Evolutionary conservation across 2,888 invertebrate species (phyloP), one percentile per base, ranked within the genome.

Genomic region (Drosophila limbata): DNA sequence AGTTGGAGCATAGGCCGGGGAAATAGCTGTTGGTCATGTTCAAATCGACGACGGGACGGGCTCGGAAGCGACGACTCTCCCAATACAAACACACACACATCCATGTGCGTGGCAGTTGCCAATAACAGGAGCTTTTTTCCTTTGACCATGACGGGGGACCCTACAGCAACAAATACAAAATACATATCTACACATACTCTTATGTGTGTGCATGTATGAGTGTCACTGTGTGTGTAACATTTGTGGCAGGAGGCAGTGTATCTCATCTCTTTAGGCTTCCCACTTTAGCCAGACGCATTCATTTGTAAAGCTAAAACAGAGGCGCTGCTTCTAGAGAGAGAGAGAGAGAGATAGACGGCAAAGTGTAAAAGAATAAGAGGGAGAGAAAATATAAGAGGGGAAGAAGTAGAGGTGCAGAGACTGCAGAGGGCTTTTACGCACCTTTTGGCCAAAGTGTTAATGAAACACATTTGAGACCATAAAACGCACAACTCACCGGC

Each of bases 61-160:
- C 21, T 25, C 21, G 4, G 35, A 5, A n/a, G n/a, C 8, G 37
- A 8, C 9, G 31, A 47, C 15, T 45, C 13, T 28, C 25, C 47
- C 37, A 57, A 47, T 17, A 47, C 47, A 57, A 48, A 57, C 33
- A 57, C 47, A 61, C 59, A 67, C 61, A 63, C 62, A 63, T 51
- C 62, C 4, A 4, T 39, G 19, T 35, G 53, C 42, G 61, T 75
- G 69, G 44, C 69, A 85, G 84, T 89, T 84, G 89, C 84, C 87
- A 89, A 89, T 83, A 83, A 88, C 89, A 88, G 83, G 84, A 80
- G 73, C 88, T 86, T 84, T 88, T 83, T 83, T 85, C 89, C 83
- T 84, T 84, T 84, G 83, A 88, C 89, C 83, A 73, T 66, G 66
- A 67, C 73, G 52, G 72, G 56, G 72, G 56, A 77, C 68, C 77